Percentiles rank a stretch among this genome's conserved stretches.
Evolutionary conservation across 23 tunicate species (phyloP).

Genomic region (Trididemnum clinides): DNA sequence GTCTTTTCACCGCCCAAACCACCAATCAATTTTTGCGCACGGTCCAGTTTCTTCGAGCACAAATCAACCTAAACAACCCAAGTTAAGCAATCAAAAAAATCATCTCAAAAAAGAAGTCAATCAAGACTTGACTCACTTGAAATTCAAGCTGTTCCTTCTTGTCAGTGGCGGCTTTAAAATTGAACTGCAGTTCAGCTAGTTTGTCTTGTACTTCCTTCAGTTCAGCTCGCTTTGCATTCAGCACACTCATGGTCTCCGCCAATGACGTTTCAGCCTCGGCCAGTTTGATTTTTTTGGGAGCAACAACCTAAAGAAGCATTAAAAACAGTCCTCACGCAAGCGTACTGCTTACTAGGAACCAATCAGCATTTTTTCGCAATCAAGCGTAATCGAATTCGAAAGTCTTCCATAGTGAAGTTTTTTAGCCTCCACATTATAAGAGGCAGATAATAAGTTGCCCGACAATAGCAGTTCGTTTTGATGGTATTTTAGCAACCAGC

Average conservation of each 20-base stretch:
- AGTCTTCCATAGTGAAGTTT: too few relatives aligned
- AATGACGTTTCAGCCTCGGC: slow-evolving; percentile 87
- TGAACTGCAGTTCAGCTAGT: slow-evolving; percentile 82
- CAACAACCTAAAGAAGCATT: slow-evolving; percentile 86
- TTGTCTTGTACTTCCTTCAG: slow-evolving; percentile 95
- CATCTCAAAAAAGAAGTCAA: too few relatives aligned
- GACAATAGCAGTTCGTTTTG: too few relatives aligned
- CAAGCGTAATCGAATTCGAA: too few relatives aligned
- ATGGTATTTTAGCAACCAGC: too few relatives aligned
- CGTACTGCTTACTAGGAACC: too few relatives aligned
- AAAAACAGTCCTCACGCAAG: too few relatives aligned
- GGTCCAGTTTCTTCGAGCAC: slow-evolving; percentile 95
- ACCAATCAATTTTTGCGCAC: slow-evolving; percentile 97
- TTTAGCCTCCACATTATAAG: too few relatives aligned
- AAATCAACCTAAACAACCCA: slow-evolving; percentile 99
- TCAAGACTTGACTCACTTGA: slow-evolving; percentile 47
- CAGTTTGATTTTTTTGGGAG: slow-evolving; percentile 92
- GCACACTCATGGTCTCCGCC: slow-evolving; percentile 70
- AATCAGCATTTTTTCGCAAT: too few relatives aligned
- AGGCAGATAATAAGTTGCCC: too few relatives aligned
- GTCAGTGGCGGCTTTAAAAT: slow-evolving; percentile 92
- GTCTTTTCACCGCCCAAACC: slow-evolving; percentile 98
- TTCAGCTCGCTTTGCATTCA: slow-evolving; percentile 93
- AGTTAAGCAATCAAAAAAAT: too few relatives aligned
- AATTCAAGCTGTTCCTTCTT: slow-evolving; percentile 94